Evolutionary conservation across 2,797 vertebrate genomes (phyloP).

Genomic region (Karalla daura): DNA sequence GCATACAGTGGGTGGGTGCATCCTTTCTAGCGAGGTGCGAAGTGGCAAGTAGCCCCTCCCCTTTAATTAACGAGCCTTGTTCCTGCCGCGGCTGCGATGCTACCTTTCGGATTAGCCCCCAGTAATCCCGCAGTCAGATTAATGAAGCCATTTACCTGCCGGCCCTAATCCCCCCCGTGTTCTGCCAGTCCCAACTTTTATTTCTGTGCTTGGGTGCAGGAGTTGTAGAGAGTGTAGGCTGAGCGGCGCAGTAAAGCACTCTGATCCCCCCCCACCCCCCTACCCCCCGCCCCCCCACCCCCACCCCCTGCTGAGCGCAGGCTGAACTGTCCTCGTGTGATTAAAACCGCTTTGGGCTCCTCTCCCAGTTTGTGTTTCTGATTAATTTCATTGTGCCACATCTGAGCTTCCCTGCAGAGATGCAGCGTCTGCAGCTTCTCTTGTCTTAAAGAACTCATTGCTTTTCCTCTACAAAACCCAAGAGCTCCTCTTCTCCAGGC

Average conservation of each 20-base stretch:
- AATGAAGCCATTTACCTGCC: conserved; percentile 57
- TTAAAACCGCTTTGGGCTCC: conserved; percentile 69
- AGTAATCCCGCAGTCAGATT: conserved; percentile 74
- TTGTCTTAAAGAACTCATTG: conserved; percentile 39
- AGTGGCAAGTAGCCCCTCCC: conserved; percentile 84
- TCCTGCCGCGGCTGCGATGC: conserved; percentile 72
- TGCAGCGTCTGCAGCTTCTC: conserved; percentile 64
- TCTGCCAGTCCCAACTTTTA: conserved; percentile 63
- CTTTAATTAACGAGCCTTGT: conserved; percentile 79
- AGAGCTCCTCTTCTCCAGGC: conserved; percentile 2
- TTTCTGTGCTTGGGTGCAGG: conserved; percentile 54
- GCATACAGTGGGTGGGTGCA: conserved; percentile 80
- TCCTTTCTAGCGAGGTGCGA: conserved; percentile 86
- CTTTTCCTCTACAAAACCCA: conserved; percentile 48
- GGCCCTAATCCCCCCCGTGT: conserved; percentile 62
- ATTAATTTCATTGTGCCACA: conserved; percentile 67
- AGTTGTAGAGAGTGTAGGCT: conserved; percentile 26
- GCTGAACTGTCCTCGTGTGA: conserved; percentile 45
- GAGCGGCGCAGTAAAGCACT: conserved; percentile 32
- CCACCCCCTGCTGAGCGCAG: conserved; percentile 58
- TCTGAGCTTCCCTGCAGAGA: conserved; percentile 53
- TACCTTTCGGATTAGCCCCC: conserved; percentile 82
- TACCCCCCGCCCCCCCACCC: too few relatives aligned
- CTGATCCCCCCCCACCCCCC: conserved; percentile 38
- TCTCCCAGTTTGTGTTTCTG: conserved; percentile 71